Evolutionary conservation across 1,140 invertebrate species (phyloP), one percentile per base, ranked within the genome.

Genomic region (Bombus turneri): DNA sequence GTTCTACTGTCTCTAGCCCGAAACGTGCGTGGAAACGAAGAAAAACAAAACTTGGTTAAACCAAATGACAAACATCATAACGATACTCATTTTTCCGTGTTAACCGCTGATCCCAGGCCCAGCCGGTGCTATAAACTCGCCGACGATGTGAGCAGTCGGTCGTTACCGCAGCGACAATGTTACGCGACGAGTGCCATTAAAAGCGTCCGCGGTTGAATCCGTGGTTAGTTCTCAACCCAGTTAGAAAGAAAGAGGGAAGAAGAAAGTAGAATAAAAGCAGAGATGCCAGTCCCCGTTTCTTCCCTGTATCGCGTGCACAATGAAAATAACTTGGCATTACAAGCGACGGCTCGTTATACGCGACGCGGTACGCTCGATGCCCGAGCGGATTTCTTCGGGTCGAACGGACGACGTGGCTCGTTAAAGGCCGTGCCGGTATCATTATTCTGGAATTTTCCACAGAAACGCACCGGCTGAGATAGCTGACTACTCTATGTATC

Each of bases 121-220:
- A 15, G 3, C 57, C 15, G 39, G 39, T 28, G 57, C 41, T 41
- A 41, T 78, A 78, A 62, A 69, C 76, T 68, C 37, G 62, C 5
- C 76, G 31, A 85, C 68, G 86, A 79, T 88, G 80, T 53, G 68
- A 82, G 64, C 68, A 66, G 47, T 53, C 64, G 72, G 72, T 84
- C 85, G 85, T 74, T 89, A 81, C 53, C 73, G 80, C 43, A 72
- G 72, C 85, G 76, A 90, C 86, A 75, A 82, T 85, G 81, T 85
- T 76, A 53, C 78, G 31, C 77, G 18, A 39, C 59, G 86, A 92
- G 91, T 90, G 85, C 90, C 91, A 90, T 90, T 91, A 88, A 91
- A 93, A 93, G 92, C 92, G 78, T 90, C 76, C 86, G 87, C 86
- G 76, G 64, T 64, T 87, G 89, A 90, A 93, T 90, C 90, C 87